Evolutionary conservation across 2,888 invertebrate genomes (phyloP).

Genomic region (Lepidocyrtoides sp.): DNA sequence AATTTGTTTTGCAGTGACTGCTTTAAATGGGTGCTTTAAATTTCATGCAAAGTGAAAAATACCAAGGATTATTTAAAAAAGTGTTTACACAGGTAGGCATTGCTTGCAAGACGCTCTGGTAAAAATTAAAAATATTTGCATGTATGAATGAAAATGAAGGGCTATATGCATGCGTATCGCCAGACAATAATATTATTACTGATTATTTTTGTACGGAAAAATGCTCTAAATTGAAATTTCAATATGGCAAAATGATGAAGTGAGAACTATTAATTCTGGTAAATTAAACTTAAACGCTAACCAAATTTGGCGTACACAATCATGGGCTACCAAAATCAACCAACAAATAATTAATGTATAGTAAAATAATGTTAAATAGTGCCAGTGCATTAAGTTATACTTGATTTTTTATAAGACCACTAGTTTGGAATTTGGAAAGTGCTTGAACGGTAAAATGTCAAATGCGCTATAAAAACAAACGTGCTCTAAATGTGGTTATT

Average conservation of each 20-base stretch:
- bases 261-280: background rate
- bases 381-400: background rate
- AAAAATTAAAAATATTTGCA: background rate
- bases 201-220: no score
- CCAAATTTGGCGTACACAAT: conserved; percentile 3
- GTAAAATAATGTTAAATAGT: background rate
- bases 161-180: background rate
- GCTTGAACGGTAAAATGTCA: no score
- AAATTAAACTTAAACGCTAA: background rate
- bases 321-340: conserved; percentile 36
- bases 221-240: background rate
- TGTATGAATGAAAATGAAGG: background rate
- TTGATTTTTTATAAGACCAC: no score
- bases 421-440: no score
- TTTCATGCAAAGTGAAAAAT: background rate
- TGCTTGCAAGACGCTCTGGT: background rate
- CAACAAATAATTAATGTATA: background rate
- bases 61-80: background rate
- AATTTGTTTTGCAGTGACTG: conserved; percentile 36
- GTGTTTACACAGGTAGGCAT: background rate
- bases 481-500: no score
- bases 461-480: no score
- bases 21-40: conserved; percentile 75
- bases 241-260: background rate
- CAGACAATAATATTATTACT: no score